Conservation (phyloP, 2,113 vertebrate species). For the Nycticryphes semicollaris region DNA sequence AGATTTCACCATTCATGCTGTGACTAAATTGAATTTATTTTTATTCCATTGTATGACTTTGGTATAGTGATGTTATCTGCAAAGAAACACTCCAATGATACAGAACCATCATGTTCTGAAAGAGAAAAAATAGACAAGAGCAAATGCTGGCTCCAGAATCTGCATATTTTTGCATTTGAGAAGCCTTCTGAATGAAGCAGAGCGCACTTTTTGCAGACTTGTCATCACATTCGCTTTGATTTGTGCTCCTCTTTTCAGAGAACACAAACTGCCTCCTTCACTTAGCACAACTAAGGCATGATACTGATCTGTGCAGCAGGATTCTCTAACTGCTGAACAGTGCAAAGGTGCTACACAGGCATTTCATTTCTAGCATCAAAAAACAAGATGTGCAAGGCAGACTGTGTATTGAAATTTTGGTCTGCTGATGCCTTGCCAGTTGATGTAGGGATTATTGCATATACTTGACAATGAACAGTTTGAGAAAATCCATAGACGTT, state of each 20-base stretch:
- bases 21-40: not conserved
- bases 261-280: not conserved
- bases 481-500: not conserved
- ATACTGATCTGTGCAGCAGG: not conserved
- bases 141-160: not conserved
- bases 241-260: not conserved
- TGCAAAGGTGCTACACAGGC: not conserved
- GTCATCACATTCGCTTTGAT: not conserved
- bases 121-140: not conserved
- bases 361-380: not conserved
- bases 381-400: not conserved
- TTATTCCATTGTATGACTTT: not conserved
- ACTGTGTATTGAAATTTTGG: not conserved
- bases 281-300: rapidly evolving
- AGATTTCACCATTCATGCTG: not conserved
- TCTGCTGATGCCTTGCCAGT: not conserved
- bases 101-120: not conserved
- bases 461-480: not conserved
- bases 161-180: not conserved
- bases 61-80: not conserved
- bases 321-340: not conserved
- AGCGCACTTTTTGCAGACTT: not conserved
- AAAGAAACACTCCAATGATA: not conserved
- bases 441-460: not conserved
- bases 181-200: not conserved